Evolutionary conservation across 2,888 invertebrate genomes (phyloP), one percentile per base, ranked within the genome.

Genomic region (Flexamia atlantica): DNA sequence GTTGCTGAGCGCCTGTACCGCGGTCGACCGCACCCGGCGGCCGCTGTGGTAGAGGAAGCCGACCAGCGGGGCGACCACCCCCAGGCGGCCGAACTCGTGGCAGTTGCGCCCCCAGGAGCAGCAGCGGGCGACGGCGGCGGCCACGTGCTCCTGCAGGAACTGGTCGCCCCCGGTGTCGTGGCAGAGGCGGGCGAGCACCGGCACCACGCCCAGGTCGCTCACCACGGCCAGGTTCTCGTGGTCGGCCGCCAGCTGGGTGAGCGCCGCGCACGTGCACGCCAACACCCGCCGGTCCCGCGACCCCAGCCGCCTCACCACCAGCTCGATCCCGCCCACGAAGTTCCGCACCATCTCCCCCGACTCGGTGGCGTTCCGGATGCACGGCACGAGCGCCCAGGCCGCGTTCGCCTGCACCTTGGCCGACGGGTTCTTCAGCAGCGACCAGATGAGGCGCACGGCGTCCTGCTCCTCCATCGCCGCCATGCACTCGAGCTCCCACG

Each of bases 341-440:
- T 97, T 97, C 57, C 98, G 92, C 17, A 98, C 98, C 94, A 98
- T 95, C 90, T 98, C 98, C 0, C 97, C 97, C 0, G 98, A 97
- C 90, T 98, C 97, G 89, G 93, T 93, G 0, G 97, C 97, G 89
- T 97, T 95, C 89, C 95, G 94, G 0, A 98, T 96, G 89, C 98
- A 98, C 0, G 98, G 98, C 85, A 98, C 97, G 72, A 99, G 92
- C 0, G 98, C 98, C 91, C 96, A 94, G 0, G 98, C 98, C 0
- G 98, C 98, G 88, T 97, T 96, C 0, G 97, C 96, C 90, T 98
- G 98, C 0, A 98, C 97, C 36, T 88, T 91, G 1, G 94, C 93
- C 17, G 95, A 94, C 28, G 95, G 94, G 89, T 98, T 97, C 89
- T 98, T 98, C 10, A 98, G 91, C 40, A 98, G 91, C 0, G 98